Evolutionary conservation across 2,113 vertebrate genomes (phyloP).

Genomic region (Apaloderma vittatum): DNA sequence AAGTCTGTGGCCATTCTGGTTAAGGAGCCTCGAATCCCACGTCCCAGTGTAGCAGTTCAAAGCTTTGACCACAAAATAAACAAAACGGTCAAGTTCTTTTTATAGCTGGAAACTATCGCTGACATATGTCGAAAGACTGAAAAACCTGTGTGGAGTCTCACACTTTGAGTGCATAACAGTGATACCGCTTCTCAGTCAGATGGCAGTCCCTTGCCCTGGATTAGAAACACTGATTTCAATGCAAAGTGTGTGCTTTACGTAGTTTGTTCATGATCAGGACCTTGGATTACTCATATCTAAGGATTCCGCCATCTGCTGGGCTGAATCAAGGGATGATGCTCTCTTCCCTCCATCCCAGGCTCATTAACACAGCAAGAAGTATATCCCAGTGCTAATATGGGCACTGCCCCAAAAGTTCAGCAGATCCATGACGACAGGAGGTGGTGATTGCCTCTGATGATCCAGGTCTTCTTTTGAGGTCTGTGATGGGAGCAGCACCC

Average conservation of each 20-base stretch:
- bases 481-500: neutral
- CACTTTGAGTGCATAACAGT: neutral
- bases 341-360: neutral
- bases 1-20: neutral
- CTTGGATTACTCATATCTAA: rapidly evolving
- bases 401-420: neutral
- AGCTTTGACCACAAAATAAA: neutral
- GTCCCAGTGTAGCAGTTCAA: neutral
- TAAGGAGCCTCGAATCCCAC: neutral
- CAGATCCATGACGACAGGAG: neutral
- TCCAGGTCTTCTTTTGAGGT: neutral
- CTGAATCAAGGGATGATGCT: neutral
- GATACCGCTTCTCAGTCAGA: rapidly evolving
- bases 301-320: neutral
- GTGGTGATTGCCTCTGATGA: neutral
- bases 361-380: neutral
- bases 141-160: neutral
- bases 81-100: neutral
- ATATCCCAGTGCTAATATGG: rapidly evolving
- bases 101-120: neutral
- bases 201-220: neutral
- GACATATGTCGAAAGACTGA: neutral
- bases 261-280: neutral
- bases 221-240: neutral
- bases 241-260: rapidly evolving